A percentile compares a stretch with the other conserved stretches of the same genome.
Evolutionary conservation across 2,888 invertebrate species (phyloP).

Genomic region (Drosophila nr. medialis): DNA sequence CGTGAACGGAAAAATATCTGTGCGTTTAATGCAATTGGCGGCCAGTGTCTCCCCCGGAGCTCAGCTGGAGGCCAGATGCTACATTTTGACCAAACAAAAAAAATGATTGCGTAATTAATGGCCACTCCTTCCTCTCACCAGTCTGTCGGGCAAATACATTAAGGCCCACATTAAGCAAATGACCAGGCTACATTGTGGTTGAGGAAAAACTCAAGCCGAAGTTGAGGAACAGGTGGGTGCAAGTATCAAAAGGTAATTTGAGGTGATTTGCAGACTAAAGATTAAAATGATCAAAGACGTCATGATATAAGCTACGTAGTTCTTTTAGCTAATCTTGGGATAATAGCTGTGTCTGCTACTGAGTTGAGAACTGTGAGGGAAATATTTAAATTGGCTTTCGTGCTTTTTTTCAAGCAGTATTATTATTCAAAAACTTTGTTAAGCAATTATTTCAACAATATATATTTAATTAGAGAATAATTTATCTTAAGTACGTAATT

Average conservation of each 20-base stretch:
- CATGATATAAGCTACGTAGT: conserved; percentile 7
- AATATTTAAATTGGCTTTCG: neutral
- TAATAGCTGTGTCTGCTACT: neutral
- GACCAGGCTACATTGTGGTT: conserved; percentile 26
- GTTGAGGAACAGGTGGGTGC: neutral
- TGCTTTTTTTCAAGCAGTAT: neutral
- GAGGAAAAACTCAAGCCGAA: neutral
- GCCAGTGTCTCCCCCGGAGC: neutral
- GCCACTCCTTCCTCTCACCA: neutral
- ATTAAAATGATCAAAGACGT: conserved; percentile 5
- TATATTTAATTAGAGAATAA: neutral
- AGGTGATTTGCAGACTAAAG: conserved; percentile 10
- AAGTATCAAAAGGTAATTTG: neutral
- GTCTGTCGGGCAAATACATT: conserved; percentile 34
- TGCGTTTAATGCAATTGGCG: conserved; percentile 74
- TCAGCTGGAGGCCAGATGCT: conserved; percentile 33
- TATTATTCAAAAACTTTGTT: neutral
- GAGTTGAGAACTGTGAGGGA: neutral
- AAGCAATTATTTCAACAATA: neutral
- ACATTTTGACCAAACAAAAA: conserved; percentile 7
- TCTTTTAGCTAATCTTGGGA: neutral
- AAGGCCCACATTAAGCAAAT: conserved; percentile 42
- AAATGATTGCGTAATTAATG: conserved; percentile 66
- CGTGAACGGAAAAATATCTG: conserved; percentile 72
- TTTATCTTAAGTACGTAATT: neutral